Evolutionary conservation across 2,113 vertebrate genomes (phyloP), one percentile per base, ranked within the genome.

Genomic region (Chaetura pelagica): DNA sequence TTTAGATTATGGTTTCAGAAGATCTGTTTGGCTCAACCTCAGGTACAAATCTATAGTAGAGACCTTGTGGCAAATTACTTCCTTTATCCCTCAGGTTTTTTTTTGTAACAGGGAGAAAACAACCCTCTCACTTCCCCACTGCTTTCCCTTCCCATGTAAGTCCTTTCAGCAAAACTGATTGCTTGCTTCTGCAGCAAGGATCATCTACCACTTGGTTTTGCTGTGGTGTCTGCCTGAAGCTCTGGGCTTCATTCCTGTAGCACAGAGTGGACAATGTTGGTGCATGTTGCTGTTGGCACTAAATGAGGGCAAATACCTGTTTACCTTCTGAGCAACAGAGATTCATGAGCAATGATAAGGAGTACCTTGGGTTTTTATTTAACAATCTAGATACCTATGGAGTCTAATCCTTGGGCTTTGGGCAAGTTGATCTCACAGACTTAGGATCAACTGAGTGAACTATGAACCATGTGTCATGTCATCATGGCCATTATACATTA

Each of bases 101-200:
- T 82, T 78, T 21, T 52, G 0, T 40, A 87, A 21, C 3, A 59
- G 38, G 9, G 57, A 79, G 68, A 77, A 87, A 84, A 84, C 34
- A 68, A 17, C 0, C 2, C 7, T 3, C 3, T 1, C 12, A 27
- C 14, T 16, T 49, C 26, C 1, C 0, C 54, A 12, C 54, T 82
- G 46, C 62, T 84, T 84, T 91, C 58, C 29, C 13, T 84, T 82
- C 35, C 38, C 63, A 34, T 22, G 3, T 24, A 69, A 48, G 29
- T 21, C 51, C 51, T 80, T 75, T 91, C 74, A 62, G 49, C 59
- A 94, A 46, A 91, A n/a, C 54, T n/a, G 44, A n/a, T 57, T 1
- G 1, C 48, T 67, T 78, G 30, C 24, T 58, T 72, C 73, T 89
- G 46, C 54, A 85, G 73, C 71, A 76, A 38, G 42, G 51, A 24